These are phyloP conservation scores for Limnothrissa miodon DNA, from an alignment of 2,113 vertebrate species.

Conservation along the genomic window DNA sequence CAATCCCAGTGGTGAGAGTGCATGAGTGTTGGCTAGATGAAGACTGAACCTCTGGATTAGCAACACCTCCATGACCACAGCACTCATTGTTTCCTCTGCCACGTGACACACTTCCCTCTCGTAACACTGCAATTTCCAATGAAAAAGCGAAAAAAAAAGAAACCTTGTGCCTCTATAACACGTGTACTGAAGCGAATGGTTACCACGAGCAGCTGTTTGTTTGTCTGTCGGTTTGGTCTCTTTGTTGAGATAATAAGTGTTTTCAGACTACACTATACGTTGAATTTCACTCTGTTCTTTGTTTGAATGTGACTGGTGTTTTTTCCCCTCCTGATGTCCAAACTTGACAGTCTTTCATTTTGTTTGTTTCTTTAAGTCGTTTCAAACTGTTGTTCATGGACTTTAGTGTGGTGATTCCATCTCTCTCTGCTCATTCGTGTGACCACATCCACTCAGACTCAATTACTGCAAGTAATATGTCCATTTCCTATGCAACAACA, in stretches of 20 bases:
- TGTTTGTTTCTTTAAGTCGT: conserved; percentile 14
- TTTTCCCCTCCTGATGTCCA: conserved; percentile 28
- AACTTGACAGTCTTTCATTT: conserved; percentile 12
- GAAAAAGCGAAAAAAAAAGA: conserved; percentile 32
- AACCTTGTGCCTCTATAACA: conserved; percentile 93
- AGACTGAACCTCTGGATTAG: conserved; percentile 38
- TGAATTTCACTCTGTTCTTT: conserved; percentile 46
- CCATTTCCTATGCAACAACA: conserved; percentile 99
- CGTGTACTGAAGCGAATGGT: conserved; percentile 87
- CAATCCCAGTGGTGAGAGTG: conserved; percentile 51
- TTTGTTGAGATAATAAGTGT: conserved; percentile 87
- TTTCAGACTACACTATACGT: conserved; percentile 59
- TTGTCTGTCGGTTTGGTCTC: conserved; percentile 74
- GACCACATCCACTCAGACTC: conserved; percentile 91
- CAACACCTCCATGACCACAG: conserved; percentile 33
- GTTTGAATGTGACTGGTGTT: conserved; percentile 27
- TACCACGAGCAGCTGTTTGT: conserved; percentile 78
- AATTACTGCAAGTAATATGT: conserved; percentile 98
- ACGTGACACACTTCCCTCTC: conserved; percentile 36
- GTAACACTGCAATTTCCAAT: conserved; percentile 23
- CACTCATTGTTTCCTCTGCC: conserved; percentile 42
- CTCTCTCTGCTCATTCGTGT: conserved; percentile 86
- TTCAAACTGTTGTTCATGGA: conserved; percentile 43
- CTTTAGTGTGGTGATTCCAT: conserved; percentile 56
- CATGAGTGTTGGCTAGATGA: conserved; percentile 11